Base-by-base conservation (phyloP, 2,113 vertebrate genomes). In the Ciconia boyciana region DNA sequence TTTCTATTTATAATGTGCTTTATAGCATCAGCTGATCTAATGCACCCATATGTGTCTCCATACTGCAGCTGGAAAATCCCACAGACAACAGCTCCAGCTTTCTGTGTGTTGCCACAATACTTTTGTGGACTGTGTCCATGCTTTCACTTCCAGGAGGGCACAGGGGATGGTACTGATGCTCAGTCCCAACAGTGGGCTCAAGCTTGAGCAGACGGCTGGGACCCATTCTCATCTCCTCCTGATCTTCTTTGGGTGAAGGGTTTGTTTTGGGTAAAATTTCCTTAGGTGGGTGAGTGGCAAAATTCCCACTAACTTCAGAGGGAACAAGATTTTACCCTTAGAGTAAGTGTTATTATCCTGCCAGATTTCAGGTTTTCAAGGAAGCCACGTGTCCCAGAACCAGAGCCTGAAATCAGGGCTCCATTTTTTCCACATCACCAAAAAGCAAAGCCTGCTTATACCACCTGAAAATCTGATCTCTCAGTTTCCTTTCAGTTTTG, bases 371-470 rank as follows among this genome's bases (percentile, higher is more conserved):
- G 62, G 24, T 65, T 79, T 60, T 65, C 29, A 25, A 83, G 28
- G 41, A 72, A 80, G 24, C 9, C n/a, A 29, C 0, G 0, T 49
- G n/a, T 34, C 15, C 21, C 22, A 90, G 54, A 69, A 51, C 5
- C 28, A 60, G 21, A 92, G 22, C 31, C 52, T 76, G 57, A 88
- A 95, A 72, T 48, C 20, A 79, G 57, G 26, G 10, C 36, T 86
- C 71, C 26, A 15, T 6, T 70, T 92, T 66, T 58, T 62, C 32
- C 28, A 57, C 25, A 26, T 3, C 17, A 36, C 16, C 16, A 26
- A 54, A 76, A 69, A 77, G 9, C 22, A 49, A 88, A 76, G 39
- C 22, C 10, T 15, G 9, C 8, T 86, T 46, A 36, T 22, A 20
- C 4, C 22, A 15, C 25, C 68, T 77, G 49, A 72, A 76, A 65